A percentile compares a stretch with the other conserved stretches of the same genome.
Conservation (phyloP, 2,797 vertebrate species). For the Melanotaenia boesemani region DNA sequence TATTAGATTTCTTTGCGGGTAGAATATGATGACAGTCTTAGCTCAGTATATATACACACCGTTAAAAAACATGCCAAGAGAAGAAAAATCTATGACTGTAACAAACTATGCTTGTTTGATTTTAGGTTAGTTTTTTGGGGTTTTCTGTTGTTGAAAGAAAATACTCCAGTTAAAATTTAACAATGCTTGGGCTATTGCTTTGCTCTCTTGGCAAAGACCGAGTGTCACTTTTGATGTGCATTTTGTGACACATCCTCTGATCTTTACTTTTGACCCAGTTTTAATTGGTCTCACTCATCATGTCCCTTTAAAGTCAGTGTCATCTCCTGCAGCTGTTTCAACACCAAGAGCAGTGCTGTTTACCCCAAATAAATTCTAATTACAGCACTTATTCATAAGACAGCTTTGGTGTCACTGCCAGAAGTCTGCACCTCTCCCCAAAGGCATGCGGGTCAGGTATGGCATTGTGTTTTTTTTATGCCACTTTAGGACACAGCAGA, state of each 20-base stretch:
- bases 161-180: neutral
- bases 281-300: slow-evolving; percentile 52
- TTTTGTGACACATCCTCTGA: slow-evolving; percentile 35
- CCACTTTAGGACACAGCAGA: neutral
- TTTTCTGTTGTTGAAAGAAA: neutral
- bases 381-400: slow-evolving; percentile 18
- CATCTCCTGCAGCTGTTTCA: slow-evolving; percentile 42
- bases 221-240: slow-evolving; percentile 15
- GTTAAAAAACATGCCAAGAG: slow-evolving; percentile 14
- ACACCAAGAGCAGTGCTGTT: slow-evolving; percentile 38
- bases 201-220: slow-evolving; percentile 10
- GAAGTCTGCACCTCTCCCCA: neutral
- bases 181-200: neutral
- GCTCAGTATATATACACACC: slow-evolving; percentile 38
- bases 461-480: neutral
- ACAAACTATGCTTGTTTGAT: slow-evolving; percentile 30
- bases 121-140: slow-evolving; percentile 6
- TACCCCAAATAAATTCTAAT: slow-evolving; percentile 61
- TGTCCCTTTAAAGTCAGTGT: slow-evolving; percentile 26
- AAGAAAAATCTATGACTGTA: slow-evolving; percentile 25
- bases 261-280: slow-evolving; percentile 50
- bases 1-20: slow-evolving; percentile 70
- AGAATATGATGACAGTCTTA: slow-evolving; percentile 58
- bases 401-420: slow-evolving; percentile 13
- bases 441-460: neutral